phyloP scores from a whole-genome alignment of 2,113 vertebrate species.

The Steatornis caripensis region DNA sequence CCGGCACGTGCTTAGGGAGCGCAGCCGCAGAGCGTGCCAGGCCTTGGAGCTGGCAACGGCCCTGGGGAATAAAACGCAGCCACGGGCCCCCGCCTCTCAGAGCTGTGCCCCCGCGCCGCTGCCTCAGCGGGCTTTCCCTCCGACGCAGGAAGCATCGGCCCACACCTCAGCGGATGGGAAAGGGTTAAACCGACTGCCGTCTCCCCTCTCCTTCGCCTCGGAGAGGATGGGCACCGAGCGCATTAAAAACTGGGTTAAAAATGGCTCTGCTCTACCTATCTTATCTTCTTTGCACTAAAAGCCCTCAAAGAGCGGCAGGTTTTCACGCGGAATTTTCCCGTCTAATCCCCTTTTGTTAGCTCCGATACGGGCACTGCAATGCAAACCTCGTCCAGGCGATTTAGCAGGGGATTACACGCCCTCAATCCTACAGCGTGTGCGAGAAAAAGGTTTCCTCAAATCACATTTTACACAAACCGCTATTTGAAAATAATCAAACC shows the following conservation, averaged over 20 bases:
- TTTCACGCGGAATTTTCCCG: conserved; percentile 69
- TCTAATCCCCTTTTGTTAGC: conserved; percentile 78
- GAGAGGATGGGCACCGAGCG: conserved; percentile 9
- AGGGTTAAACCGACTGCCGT: neutral
- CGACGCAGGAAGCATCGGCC: neutral
- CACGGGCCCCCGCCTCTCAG: accelerated
- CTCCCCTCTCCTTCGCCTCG: neutral
- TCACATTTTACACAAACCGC: conserved; percentile 74
- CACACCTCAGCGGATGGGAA: neutral
- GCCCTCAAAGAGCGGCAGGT: conserved; percentile 68
- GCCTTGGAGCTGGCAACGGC: neutral
- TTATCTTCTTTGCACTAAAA: conserved; percentile 78
- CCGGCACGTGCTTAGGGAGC: neutral
- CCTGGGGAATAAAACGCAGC: too few relatives aligned
- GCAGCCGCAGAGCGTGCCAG: accelerated
- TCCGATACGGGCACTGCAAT: conserved; percentile 69
- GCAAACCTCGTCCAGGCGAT: conserved; percentile 62
- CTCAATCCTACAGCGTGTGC: conserved; percentile 68
- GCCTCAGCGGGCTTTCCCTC: neutral
- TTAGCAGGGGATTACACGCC: conserved; percentile 78
- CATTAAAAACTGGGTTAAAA: conserved; percentile 77
- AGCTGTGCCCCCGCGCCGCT: accelerated
- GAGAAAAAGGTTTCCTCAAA: conserved; percentile 76
- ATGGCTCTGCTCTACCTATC: conserved; percentile 72
- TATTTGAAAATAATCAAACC: conserved; percentile 74